Conservation (phyloP, 2,888 invertebrate species). For the Drosophila eohydei region DNA sequence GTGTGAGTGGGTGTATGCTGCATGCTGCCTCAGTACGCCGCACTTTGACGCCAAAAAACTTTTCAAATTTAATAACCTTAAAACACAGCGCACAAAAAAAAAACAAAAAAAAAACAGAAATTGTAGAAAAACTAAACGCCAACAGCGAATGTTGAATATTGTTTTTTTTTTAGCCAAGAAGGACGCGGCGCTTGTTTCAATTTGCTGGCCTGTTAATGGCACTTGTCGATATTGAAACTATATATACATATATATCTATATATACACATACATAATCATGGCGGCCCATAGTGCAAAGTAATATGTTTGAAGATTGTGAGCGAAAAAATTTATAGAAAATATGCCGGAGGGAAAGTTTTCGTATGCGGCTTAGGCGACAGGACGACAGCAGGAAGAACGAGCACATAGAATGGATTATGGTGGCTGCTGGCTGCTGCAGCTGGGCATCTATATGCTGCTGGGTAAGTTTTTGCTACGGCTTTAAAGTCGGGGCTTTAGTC, state of each 20-base stretch:
- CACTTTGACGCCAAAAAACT: slow-evolving; percentile 72
- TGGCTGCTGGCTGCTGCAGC: slow-evolving; percentile 66
- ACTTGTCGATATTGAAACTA: slow-evolving; percentile 58
- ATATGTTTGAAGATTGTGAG: slow-evolving; percentile 40
- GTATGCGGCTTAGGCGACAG: slow-evolving; percentile 27
- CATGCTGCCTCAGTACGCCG: slow-evolving; percentile 26
- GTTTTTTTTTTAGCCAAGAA: slow-evolving; percentile 13
- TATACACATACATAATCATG: slow-evolving; percentile 40
- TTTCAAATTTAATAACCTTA: slow-evolving; percentile 79
- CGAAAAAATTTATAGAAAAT: slow-evolving; percentile 36
- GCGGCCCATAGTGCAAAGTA: slow-evolving; percentile 37
- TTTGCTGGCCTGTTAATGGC: slow-evolving; percentile 59
- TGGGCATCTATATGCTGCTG: slow-evolving; percentile 66
- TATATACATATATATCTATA: slow-evolving; percentile 1
- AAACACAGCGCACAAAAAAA: slow-evolving; percentile 53
- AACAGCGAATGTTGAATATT: slow-evolving; percentile 25
- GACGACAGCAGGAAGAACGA: slow-evolving; percentile 48
- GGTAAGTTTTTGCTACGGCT: slow-evolving; percentile 55
- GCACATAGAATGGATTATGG: slow-evolving; percentile 56
- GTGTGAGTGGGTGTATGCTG: slow-evolving; percentile 7
- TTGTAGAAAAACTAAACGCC: slow-evolving; percentile 18
- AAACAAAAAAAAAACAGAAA: not conserved
- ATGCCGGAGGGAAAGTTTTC: slow-evolving; percentile 49
- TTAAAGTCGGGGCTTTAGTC: slow-evolving; percentile 36
- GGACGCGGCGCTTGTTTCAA: slow-evolving; percentile 32